Percentiles rank a stretch among this genome's conserved stretches.
phyloP scores from a whole-genome alignment of 1,140 invertebrate species.

The Drosophila sp. region DNA sequence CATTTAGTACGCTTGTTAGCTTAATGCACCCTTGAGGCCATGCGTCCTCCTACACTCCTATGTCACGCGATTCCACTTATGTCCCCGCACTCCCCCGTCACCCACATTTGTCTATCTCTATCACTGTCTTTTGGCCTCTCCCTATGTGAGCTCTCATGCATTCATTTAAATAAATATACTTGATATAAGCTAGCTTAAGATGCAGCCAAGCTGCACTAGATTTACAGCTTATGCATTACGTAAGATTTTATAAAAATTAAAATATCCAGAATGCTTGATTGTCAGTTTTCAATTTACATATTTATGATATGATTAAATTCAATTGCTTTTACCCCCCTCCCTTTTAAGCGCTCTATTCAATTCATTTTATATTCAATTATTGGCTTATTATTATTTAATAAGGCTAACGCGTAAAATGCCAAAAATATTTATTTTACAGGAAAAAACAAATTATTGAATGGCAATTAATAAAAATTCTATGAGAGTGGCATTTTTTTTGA shows the following conservation, averaged over 20 bases:
- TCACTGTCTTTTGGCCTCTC: constrained; percentile 14
- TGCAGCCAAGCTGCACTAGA: constrained; percentile 11
- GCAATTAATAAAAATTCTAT: too few relatives aligned
- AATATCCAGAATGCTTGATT: constrained; percentile 20
- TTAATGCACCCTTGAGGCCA: constrained; percentile 70
- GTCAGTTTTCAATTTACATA: constrained; percentile 39
- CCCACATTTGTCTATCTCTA: not conserved
- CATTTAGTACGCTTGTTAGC: constrained; percentile 78
- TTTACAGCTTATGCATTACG: constrained; percentile 35
- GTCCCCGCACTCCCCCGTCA: not conserved
- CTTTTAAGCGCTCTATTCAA: not conserved
- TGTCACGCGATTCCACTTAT: not conserved
- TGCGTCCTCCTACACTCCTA: constrained; percentile 3
- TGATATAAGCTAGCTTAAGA: constrained; percentile 21
- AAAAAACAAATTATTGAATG: too few relatives aligned
- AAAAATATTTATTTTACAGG: too few relatives aligned
- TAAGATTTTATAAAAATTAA: constrained; percentile 34
- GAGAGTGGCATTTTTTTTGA: too few relatives aligned
- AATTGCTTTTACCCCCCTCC: not conserved
- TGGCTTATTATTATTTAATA: not conserved
- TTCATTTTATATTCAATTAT: not conserved
- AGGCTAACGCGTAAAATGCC: too few relatives aligned
- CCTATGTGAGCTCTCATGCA: constrained; percentile 6
- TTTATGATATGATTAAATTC: constrained; percentile 2
- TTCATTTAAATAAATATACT: constrained; percentile 60